A percentile compares a stretch with the other conserved stretches of the same genome.
These are phyloP conservation scores for Palythoa caribaeorum DNA, from an alignment of 92 coral and sea anemone genomes.

Conservation along the genomic window DNA sequence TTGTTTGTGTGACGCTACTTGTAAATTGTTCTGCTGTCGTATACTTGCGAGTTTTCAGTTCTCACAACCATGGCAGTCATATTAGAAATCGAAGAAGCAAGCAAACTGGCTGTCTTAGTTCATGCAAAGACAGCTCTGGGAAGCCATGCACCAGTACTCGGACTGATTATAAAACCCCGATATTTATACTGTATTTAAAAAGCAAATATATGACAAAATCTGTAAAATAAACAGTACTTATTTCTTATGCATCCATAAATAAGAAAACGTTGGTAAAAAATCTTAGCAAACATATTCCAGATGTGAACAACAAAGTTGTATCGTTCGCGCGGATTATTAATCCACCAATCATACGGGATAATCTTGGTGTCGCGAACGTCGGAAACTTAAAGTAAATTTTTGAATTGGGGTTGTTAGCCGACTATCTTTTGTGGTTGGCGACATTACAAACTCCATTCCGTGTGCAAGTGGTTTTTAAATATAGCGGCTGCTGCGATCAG, in stretches of 20 bases:
- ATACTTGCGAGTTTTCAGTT: no score
- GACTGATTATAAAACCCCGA: not conserved
- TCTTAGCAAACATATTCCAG: not conserved
- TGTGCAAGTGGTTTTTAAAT: no score
- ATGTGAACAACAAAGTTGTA: not conserved
- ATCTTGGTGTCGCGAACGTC: conserved; percentile 18
- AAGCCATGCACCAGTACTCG: not conserved
- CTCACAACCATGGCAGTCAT: no score
- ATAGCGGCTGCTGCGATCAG: no score
- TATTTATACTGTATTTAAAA: no score
- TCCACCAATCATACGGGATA: conserved; percentile 16
- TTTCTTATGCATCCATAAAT: not conserved
- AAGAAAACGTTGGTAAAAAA: not conserved
- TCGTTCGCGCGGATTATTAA: not conserved
- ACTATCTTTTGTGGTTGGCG: not conserved
- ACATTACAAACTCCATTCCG: no score
- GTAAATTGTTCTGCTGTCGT: no score
- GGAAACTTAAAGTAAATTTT: not conserved
- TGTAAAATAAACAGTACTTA: not conserved
- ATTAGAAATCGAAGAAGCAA: no score
- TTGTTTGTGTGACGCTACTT: no score
- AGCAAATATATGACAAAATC: not conserved
- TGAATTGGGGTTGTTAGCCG: not conserved
- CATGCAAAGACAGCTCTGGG: not conserved
- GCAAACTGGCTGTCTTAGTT: no score